Conservation (phyloP, 1,140 invertebrate species). For the Portunus trituberculatus region DNA sequence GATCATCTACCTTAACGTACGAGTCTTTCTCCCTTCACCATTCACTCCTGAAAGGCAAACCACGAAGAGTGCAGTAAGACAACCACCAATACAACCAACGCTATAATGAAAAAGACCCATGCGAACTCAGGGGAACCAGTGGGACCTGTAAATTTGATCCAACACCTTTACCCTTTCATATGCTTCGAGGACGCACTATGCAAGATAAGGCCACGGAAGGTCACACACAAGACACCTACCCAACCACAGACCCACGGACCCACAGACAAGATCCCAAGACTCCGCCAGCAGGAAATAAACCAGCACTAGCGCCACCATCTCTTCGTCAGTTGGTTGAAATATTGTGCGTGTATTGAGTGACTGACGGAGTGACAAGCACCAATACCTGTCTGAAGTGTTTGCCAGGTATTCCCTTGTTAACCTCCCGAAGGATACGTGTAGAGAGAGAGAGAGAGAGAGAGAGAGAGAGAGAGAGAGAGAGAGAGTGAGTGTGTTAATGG, state of each 20-base stretch:
- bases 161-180: not conserved
- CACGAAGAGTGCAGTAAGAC: too few relatives aligned
- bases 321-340: not conserved
- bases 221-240: not conserved
- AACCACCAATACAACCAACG: too few relatives aligned
- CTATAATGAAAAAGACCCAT: not conserved
- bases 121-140: not conserved
- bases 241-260: not conserved
- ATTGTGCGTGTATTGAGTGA: not conserved
- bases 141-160: not conserved
- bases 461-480: not conserved
- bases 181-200: not conserved
- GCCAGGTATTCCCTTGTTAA: not conserved
- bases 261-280: not conserved
- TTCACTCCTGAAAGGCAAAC: too few relatives aligned
- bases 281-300: not conserved
- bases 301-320: not conserved
- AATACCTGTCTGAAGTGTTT: not conserved
- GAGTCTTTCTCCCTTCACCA: too few relatives aligned
- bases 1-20: too few relatives aligned
- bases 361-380: not conserved
- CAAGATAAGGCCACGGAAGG: not conserved
- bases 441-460: too few relatives aligned
- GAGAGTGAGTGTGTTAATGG: not conserved
- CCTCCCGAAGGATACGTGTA: not conserved